These are phyloP conservation scores for Nysson spinosus DNA, from an alignment of 2,888 invertebrate genomes.

Conservation along the genomic window DNA sequence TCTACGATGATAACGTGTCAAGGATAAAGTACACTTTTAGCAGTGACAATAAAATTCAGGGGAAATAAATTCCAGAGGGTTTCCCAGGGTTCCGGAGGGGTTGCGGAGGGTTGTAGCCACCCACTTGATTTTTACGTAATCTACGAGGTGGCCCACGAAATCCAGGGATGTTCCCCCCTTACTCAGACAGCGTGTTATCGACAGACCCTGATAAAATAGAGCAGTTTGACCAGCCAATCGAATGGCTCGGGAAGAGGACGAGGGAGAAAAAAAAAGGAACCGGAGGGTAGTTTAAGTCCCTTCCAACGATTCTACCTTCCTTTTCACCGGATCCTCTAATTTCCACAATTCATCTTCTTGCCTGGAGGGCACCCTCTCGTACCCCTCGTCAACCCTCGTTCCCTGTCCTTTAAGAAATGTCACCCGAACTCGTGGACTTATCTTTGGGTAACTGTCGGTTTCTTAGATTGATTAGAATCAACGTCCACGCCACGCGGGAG, in stretches of 20 bases:
- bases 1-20: not conserved
- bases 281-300: too few relatives aligned
- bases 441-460: too few relatives aligned
- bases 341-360: constrained; percentile 20
- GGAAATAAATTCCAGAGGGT: not conserved
- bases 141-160: constrained; percentile 20
- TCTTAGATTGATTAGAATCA: too few relatives aligned
- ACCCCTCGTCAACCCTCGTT: not conserved
- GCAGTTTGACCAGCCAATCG: constrained; percentile 31
- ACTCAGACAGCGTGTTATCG: constrained; percentile 43
- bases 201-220: constrained; percentile 54
- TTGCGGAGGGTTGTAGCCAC: constrained; percentile 1
- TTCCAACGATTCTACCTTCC: not conserved
- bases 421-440: not conserved
- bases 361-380: not conserved
- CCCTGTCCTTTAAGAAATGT: not conserved
- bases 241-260: too few relatives aligned
- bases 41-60: too few relatives aligned
- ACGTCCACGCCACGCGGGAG: too few relatives aligned
- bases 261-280: constrained; percentile 21
- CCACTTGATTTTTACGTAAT: constrained; percentile 24
- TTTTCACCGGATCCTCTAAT: constrained; percentile 25
- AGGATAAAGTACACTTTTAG: not conserved
- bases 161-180: constrained; percentile 31
- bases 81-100: too few relatives aligned